These are phyloP conservation scores for Rafetus swinhoei DNA, from an alignment of 2,113 vertebrate genomes.

Conservation along the genomic window DNA sequence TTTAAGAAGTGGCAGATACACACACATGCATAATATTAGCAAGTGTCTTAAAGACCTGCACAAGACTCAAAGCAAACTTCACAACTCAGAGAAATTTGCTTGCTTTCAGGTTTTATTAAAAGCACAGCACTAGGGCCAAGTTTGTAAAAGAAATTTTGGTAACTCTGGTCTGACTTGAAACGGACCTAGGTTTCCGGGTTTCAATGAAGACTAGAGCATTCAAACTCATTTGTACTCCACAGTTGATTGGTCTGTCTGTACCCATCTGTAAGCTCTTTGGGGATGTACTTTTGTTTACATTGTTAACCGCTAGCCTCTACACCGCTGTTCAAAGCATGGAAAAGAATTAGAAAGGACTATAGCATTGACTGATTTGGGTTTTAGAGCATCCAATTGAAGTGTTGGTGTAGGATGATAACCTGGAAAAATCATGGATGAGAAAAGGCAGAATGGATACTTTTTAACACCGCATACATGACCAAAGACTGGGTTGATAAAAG, in stretches of 20 bases:
- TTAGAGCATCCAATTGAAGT: not conserved
- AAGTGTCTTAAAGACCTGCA: not conserved
- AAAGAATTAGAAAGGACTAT: not conserved
- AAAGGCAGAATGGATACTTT: not conserved
- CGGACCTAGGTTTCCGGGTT: not conserved
- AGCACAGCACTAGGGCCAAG: not conserved
- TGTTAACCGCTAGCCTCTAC: not conserved
- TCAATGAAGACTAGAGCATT: not conserved
- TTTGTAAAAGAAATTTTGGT: not conserved
- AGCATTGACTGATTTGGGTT: not conserved
- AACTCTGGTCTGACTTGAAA: not conserved
- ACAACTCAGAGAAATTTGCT: accelerated
- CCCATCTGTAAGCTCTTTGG: too few relatives aligned
- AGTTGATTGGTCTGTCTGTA: too few relatives aligned
- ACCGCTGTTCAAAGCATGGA: not conserved
- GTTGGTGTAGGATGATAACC: not conserved
- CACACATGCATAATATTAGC: not conserved
- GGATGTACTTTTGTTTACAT: too few relatives aligned
- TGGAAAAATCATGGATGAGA: not conserved
- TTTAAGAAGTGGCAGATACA: not conserved
- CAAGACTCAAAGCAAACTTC: not conserved
- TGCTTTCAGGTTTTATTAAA: not conserved
- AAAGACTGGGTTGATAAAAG: not conserved
- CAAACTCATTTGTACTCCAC: too few relatives aligned
- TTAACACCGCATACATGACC: too few relatives aligned